phyloP scores from a whole-genome alignment of 2,797 vertebrate genomes.

The Acanthiza pusilla region DNA sequence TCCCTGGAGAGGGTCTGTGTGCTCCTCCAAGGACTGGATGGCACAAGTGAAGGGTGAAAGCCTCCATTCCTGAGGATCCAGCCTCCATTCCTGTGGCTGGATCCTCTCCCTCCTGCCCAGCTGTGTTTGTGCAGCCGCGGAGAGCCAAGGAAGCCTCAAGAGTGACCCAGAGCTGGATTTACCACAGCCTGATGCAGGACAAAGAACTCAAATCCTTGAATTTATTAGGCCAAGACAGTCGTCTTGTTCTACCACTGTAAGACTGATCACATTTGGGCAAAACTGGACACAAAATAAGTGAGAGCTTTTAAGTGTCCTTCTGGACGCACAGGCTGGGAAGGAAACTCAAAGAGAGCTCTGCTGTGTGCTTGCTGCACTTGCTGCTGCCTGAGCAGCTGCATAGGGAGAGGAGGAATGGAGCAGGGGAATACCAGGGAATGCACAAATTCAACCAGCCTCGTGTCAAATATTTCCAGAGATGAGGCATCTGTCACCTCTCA shows the following conservation, averaged over 20 bases:
- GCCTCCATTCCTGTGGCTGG: accelerated
- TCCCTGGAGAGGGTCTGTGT: not conserved
- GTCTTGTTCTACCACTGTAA: not conserved
- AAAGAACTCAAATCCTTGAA: not conserved
- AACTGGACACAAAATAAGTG: not conserved
- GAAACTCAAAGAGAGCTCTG: not conserved
- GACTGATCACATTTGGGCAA: not conserved
- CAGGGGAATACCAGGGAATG: not conserved
- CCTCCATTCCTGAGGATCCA: not conserved
- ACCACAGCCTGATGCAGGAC: not conserved
- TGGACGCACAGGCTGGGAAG: not conserved
- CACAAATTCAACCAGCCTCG: not conserved
- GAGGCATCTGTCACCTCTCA: not conserved
- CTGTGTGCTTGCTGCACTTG: not conserved
- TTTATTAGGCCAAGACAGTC: not conserved
- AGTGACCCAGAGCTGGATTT: not conserved
- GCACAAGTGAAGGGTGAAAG: not conserved
- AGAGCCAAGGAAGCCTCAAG: not conserved
- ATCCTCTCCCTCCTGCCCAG: not conserved
- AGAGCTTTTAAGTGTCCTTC: not conserved
- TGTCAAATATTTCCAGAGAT: accelerated
- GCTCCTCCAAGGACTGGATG: not conserved
- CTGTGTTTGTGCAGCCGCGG: accelerated
- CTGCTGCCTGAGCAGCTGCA: not conserved
- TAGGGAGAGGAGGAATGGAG: not conserved